Evolutionary conservation across 2,113 vertebrate species (phyloP), one percentile per base, ranked within the genome.

Genomic region (Siphamia tubifer): DNA sequence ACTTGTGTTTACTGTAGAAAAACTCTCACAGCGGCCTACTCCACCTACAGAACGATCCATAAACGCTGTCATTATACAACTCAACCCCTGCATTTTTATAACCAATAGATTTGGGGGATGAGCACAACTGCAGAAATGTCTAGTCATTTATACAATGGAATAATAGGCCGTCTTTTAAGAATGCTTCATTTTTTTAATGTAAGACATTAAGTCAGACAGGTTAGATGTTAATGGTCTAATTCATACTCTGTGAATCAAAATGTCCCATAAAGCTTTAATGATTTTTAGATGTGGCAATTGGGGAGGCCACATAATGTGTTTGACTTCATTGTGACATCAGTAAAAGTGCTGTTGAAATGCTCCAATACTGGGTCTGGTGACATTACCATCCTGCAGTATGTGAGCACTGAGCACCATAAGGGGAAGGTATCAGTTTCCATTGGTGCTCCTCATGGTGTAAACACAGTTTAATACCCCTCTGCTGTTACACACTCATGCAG

Each of bases 141-240:
- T n/a, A n/a, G n/a, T n/a, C n/a, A n/a, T n/a, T n/a, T n/a, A n/a
- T 30, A 10, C 2, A 23, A 16, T 9, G 24, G 21, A 32, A 44
- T 10, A 25, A 15, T 15, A 55, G 9, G 15, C 24, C 24, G 4
- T 34, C 11, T 11, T 47, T 13, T 23, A 44, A 54, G 62, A 54
- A 30, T 11, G 10, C 17, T 61, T 19, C 6, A 11, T 1, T 27
- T 38, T 12, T 47, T 23, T 53, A 28, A 51, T 31, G 55, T 27
- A 40, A 6, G 13, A 19, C 21, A 19, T n/a, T 8, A 39, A 40
- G 40, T 54, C 67, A 47, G 12, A 23, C 47, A 40, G 39, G 62
- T 58, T 47, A 24, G 40, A 68, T 32, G 45, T 68, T 78, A 82
- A 75, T 20, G 61, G 60, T 58, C 30, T 51, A 61, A 77, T 77